These are phyloP conservation scores for Hypomesus transpacificus DNA, from an alignment of 2,113 vertebrate genomes.

Conservation along the genomic window DNA sequence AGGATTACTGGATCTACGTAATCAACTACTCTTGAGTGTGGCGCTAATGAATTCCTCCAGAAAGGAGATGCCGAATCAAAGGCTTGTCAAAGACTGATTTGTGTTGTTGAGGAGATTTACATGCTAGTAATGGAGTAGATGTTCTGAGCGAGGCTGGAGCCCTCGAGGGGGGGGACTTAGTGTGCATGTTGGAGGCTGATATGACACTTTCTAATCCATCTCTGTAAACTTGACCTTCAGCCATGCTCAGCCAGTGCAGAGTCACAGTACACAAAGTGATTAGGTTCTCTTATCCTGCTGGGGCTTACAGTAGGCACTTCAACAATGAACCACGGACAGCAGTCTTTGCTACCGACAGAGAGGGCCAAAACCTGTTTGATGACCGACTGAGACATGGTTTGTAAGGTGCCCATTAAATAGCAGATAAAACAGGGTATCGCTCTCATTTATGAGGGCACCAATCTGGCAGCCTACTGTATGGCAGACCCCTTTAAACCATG, in stretches of 20 bases:
- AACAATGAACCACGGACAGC: not conserved
- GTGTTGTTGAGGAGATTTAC: conserved; percentile 38
- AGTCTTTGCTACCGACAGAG: too few relatives aligned
- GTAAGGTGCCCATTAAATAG: too few relatives aligned
- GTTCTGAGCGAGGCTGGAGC: not conserved
- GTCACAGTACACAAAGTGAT: not conserved
- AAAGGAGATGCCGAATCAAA: conserved; percentile 53
- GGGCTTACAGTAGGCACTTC: not conserved
- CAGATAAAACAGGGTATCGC: too few relatives aligned
- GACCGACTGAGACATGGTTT: too few relatives aligned
- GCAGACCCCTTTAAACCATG: too few relatives aligned
- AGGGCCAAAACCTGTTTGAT: too few relatives aligned
- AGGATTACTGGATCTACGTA: conserved; percentile 61
- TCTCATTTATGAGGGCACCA: too few relatives aligned
- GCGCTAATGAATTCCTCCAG: conserved; percentile 56
- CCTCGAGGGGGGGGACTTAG: conserved; percentile 6
- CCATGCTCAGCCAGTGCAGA: not conserved
- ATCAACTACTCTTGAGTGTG: conserved; percentile 53
- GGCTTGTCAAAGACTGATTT: conserved; percentile 47
- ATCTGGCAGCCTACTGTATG: too few relatives aligned
- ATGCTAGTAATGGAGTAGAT: conserved; percentile 6
- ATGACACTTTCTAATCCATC: conserved; percentile 18
- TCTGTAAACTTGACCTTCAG: conserved; percentile 26
- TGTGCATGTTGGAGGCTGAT: conserved; percentile 15
- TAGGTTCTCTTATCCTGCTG: not conserved